Conservation (phyloP, 2,113 vertebrate genomes). For the Ctenomys sociabilis region DNA sequence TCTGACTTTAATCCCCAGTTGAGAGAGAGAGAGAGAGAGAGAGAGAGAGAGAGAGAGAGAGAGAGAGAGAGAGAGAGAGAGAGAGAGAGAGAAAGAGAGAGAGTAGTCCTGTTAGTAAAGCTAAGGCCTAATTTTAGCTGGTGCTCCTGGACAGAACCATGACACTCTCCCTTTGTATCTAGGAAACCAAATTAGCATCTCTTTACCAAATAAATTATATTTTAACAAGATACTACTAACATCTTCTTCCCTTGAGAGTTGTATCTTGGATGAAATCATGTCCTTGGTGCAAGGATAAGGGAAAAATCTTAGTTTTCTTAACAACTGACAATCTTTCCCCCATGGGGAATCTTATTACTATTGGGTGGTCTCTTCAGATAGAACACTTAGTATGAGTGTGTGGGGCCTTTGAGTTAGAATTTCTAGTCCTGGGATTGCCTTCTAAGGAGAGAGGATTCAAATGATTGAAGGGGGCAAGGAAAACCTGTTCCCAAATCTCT, state of each 20-base stretch:
- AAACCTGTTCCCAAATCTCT: neutral
- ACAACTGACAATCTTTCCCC: neutral
- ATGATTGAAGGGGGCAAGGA: neutral
- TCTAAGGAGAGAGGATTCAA: neutral
- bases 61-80: too few relatives aligned
- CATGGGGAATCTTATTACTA: neutral
- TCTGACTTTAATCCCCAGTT: too few relatives aligned
- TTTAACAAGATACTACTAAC: neutral
- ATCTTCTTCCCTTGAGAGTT: neutral
- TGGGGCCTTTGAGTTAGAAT: neutral
- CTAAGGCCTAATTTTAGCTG: slow-evolving; percentile 13
- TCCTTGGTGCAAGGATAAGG: neutral
- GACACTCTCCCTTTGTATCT: neutral
- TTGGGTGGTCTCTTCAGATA: neutral
- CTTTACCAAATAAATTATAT: neutral
- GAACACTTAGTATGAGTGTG: neutral
- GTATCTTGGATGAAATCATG: neutral
- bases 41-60: too few relatives aligned
- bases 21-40: too few relatives aligned
- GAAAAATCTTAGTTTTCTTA: slow-evolving; percentile 23
- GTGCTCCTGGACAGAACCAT: neutral
- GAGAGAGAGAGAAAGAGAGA: too few relatives aligned
- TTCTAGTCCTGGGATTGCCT: neutral
- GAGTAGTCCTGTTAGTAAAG: too few relatives aligned
- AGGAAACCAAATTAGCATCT: neutral